Evolutionary conservation across 2,113 vertebrate genomes (phyloP).

Genomic region (Percopsis transmontana): DNA sequence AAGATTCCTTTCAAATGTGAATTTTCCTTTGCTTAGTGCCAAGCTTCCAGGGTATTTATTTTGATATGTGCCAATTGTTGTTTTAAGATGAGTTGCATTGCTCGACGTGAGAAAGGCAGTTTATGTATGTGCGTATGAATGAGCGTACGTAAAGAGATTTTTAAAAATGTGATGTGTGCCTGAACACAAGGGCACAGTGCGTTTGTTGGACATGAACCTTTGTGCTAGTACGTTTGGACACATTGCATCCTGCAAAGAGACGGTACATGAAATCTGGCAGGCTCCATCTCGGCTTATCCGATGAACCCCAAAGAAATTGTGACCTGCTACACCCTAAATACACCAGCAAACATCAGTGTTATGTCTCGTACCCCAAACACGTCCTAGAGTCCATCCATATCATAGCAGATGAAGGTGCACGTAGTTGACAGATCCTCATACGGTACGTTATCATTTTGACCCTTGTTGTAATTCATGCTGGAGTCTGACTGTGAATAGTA

Average conservation of each 20-base stretch:
- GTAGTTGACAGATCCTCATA: constrained; percentile 21
- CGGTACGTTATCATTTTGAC: constrained; percentile 25
- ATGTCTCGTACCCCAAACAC: constrained; percentile 37
- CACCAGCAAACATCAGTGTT: constrained; percentile 77
- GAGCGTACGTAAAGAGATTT: constrained; percentile 19
- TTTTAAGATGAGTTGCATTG: constrained; percentile 52
- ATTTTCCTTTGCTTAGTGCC: constrained; percentile 74
- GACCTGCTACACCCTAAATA: constrained; percentile 70
- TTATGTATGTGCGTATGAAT: constrained; percentile 29
- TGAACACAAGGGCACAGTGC: constrained; percentile 20
- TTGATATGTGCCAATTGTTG: constrained; percentile 76
- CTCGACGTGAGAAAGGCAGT: constrained; percentile 29
- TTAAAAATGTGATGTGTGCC: constrained; percentile 14
- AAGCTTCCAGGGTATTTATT: constrained; percentile 78
- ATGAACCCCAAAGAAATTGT: constrained; percentile 76
- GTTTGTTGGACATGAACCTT: constrained; percentile 1
- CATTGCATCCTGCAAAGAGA: constrained; percentile 39
- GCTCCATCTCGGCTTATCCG: constrained; percentile 52
- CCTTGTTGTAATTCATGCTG: constrained; percentile 33
- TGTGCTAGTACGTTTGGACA: constrained; percentile 23
- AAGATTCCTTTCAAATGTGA: constrained; percentile 72
- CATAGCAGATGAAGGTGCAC: constrained; percentile 28
- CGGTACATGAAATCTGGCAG: constrained; percentile 21
- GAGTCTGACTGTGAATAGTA: constrained; percentile 50
- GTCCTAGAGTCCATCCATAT: not conserved